Conservation (phyloP, 2,888 invertebrate species). For the Tetrapedia diversipes region DNA sequence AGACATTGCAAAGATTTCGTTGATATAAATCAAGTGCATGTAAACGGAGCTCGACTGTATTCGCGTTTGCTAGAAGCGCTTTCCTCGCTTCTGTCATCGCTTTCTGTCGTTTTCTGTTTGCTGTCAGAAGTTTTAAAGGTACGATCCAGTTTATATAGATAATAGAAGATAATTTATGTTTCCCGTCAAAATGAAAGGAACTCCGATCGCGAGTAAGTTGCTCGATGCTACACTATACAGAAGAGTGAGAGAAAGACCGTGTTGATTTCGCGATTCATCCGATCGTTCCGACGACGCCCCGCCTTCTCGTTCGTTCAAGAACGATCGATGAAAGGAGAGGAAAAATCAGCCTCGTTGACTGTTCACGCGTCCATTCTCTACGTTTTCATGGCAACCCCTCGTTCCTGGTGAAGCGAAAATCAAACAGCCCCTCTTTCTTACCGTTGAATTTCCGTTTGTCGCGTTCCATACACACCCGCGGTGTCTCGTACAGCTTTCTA, state of each 20-base stretch:
- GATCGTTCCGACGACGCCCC: background rate
- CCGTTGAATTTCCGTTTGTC: constrained; percentile 22
- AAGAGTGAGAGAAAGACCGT: background rate
- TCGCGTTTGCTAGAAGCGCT: too few relatives aligned
- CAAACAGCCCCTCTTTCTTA: background rate
- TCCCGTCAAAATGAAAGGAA: background rate
- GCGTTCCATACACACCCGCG: background rate
- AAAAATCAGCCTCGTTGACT: background rate
- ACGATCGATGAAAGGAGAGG: background rate
- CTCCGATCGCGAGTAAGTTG: background rate
- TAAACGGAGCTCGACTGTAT: too few relatives aligned
- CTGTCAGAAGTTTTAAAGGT: too few relatives aligned
- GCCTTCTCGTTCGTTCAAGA: background rate
- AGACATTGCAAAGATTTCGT: too few relatives aligned
- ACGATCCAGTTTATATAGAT: too few relatives aligned
- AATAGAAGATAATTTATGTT: too few relatives aligned
- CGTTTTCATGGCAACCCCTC: background rate
- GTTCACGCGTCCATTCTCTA: background rate
- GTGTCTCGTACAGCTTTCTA: constrained; percentile 13
- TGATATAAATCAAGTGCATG: too few relatives aligned
- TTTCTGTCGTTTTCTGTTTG: too few relatives aligned
- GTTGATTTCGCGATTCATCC: background rate
- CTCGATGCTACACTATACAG: background rate
- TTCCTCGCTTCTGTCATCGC: too few relatives aligned
- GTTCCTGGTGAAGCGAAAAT: background rate